Evolutionary conservation across 2,113 vertebrate genomes (phyloP), one percentile per base, ranked within the genome.

Genomic region (Silurus glanis): DNA sequence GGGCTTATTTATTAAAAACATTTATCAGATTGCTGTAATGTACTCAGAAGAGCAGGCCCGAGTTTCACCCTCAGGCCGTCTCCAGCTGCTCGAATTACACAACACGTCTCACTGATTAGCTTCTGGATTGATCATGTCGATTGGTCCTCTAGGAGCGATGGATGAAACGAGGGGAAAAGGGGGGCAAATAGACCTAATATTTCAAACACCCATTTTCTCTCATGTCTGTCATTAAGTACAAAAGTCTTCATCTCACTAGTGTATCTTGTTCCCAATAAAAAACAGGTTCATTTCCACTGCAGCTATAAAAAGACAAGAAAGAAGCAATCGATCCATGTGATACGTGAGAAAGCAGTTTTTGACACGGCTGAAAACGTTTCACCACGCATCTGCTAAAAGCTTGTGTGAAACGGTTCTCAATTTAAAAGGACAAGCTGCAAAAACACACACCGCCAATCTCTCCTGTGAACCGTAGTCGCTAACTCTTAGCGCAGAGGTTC

Each of bases 121-220:
- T 10, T 5, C 2, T 21, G 59, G 86, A 89, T 89, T 87, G 86
- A 89, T 89, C 3, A 56, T 49, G 83, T 47, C 45, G 88, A 89
- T 82, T 12, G 21, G 76, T 76, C 72, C 84, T 79, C 5, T 62
- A 84, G 85, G 85, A 86, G 56, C 62, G 0, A 59, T 21, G 51
- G 17, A 69, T 62, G 76, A 83, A 83, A 87, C 49, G 76, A 53
- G 62, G 55, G 23, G 25, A 13, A 80, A 81, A 67, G 13, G 17
- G n/a, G 85, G 45, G 67, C 12, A 85, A 87, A 79, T 1, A 69
- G 61, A 71, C 28, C 45, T 75, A 66, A 87, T 37, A 37, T 84
- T 80, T 37, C 28, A 21, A 28, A 45, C 10, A 9, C 59, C 45
- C 37, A 71, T 87, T 87, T 61, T 55, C 69, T 61, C 51, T 69